Percentiles rank a stretch among this genome's conserved stretches.
These are phyloP conservation scores for Karalla daura DNA, from an alignment of 2,797 vertebrate species.

Conservation along the genomic window DNA sequence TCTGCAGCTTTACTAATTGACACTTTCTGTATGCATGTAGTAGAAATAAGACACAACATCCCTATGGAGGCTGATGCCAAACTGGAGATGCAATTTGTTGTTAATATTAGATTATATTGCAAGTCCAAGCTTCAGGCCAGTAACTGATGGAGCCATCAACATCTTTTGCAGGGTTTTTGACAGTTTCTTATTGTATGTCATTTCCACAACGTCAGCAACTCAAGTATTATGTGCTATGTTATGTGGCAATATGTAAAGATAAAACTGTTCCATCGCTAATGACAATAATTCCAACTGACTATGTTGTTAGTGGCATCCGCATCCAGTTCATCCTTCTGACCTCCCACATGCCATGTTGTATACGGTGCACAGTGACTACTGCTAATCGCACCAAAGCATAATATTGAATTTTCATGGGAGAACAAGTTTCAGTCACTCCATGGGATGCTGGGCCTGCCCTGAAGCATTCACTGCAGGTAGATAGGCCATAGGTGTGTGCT, in stretches of 20 bases:
- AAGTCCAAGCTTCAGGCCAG: too few species aligned
- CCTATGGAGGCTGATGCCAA: not conserved
- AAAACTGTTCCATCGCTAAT: too few species aligned
- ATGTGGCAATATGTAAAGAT: too few species aligned
- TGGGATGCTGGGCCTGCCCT: not conserved
- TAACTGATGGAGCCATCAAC: too few species aligned
- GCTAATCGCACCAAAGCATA: not conserved
- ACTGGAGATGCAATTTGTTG: not conserved
- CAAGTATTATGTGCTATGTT: too few species aligned
- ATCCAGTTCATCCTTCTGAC: too few species aligned
- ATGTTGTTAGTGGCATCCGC: too few species aligned
- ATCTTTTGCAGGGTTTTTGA: too few species aligned
- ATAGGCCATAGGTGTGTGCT: constrained; percentile 25
- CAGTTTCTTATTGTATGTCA: too few species aligned
- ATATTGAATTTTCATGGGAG: not conserved
- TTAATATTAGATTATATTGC: constrained; percentile 17
- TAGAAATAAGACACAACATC: not conserved
- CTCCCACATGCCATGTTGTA: not conserved
- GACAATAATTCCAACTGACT: too few species aligned
- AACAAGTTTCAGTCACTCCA: not conserved
- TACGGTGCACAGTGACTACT: not conserved
- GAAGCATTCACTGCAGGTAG: constrained; percentile 28
- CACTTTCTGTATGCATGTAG: not conserved
- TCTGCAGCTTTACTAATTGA: not conserved
- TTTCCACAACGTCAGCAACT: too few species aligned